Evolutionary conservation across 2,113 vertebrate species (phyloP), one percentile per base, ranked within the genome.

Genomic region (Propithecus coquereli): DNA sequence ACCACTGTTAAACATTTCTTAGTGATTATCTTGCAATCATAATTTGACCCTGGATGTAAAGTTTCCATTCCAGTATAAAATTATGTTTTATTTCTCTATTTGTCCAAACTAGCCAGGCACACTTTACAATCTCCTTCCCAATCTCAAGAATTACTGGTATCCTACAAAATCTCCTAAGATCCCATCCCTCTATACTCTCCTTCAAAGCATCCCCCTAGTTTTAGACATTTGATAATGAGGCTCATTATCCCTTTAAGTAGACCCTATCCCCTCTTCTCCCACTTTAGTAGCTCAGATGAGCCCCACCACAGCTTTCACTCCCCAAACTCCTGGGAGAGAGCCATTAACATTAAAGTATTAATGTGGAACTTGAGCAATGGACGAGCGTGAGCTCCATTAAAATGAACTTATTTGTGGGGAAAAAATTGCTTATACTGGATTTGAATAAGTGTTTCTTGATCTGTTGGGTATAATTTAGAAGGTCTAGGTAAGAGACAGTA

Each of bases 401-500:
- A 96, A 86, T 85, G 13, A 95, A 11, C 5, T 89, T 27, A 63
- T 63, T 30, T 63, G 59, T 30, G 59, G 59, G 25, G 52, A 8
- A 73, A 86, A 13, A 80, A 59, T 65, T 95, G 20, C 14, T 52
- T 90, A n/a, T 30, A 45, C 25, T 50, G 1, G 17, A 68, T 85
- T 76, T 82, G 91, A 98, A 97, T 94, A 85, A 83, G 87, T 79
- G 68, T 97, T 90, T 95, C 93, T 91, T 97, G 96, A 96, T 71
- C 34, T 96, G 32, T 86, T 90, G 61, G 50, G 76, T 97, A 95
- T 96, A 97, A 98, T 94, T 95, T 94, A 97, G 92, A 97, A 98
- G 89, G 94, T 95, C 68, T 70, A 95, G 68, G 80, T 85, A 96
- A 91, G 87, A 95, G 73, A 96, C 97, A 96, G 92, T 95, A 86